Conservation (phyloP, 2,113 vertebrate species). For the Platysteira castanea region DNA sequence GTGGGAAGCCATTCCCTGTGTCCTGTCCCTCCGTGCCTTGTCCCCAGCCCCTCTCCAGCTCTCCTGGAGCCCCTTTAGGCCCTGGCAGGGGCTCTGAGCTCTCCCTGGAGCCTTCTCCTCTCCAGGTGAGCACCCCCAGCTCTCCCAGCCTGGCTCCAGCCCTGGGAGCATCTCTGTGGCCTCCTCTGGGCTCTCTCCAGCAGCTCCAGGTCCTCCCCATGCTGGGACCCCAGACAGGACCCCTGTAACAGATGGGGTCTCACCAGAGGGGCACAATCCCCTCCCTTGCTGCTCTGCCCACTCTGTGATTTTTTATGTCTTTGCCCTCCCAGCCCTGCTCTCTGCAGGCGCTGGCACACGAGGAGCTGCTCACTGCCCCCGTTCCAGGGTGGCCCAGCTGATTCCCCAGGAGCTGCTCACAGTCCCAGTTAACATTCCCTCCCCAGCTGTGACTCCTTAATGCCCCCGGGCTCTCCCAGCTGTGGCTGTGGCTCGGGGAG, state of each 20-base stretch:
- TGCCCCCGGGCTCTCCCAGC: not conserved
- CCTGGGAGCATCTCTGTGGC: not conserved
- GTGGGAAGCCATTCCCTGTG: not conserved
- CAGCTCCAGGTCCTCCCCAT: not conserved
- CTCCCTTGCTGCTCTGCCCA: not conserved
- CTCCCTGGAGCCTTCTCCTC: not conserved
- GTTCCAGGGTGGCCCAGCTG: not conserved
- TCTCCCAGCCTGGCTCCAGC: not conserved
- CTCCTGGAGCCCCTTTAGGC: not conserved
- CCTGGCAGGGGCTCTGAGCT: not conserved
- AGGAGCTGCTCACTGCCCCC: not conserved
- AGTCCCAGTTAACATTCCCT: not conserved
- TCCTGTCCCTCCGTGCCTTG: not conserved
- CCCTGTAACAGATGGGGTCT: too few relatives aligned
- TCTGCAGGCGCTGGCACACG: fast-evolving
- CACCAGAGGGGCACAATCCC: not conserved
- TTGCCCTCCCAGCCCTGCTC: not conserved
- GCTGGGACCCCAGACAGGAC: not conserved
- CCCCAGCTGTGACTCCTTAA: fast-evolving
- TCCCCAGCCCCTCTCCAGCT: not conserved
- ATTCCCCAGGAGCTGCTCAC: not conserved
- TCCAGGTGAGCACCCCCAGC: not conserved
- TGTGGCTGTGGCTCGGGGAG: not conserved
- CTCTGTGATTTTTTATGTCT: not conserved
- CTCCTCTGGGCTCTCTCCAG: not conserved